Evolutionary conservation across 1,140 invertebrate species (phyloP), one percentile per base, ranked within the genome.

Genomic region (Zaprionus gabonicus): DNA sequence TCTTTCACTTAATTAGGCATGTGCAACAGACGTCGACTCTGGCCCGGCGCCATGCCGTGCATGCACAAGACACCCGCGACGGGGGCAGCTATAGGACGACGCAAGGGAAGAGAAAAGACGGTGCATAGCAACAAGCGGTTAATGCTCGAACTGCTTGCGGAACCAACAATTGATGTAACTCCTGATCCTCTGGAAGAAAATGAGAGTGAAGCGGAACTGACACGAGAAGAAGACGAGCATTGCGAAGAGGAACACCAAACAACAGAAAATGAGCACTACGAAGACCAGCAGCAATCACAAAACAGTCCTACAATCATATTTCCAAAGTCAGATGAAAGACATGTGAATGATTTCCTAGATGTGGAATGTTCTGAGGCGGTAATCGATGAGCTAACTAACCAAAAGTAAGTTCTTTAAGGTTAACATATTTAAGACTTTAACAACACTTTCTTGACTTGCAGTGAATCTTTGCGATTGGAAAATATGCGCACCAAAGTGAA

Each of bases 341-440:
- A 23, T 17, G 46, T n/a, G 0, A 5, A 17, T 28, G 69, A 34
- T 36, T 4, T n/a, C 5, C 17, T 71, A 27, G 69, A 71, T 57
- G 41, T 23, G 10, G 69, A 71, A 27, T 56, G 60, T 20, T 57
- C 49, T 4, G 59, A 57, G 15, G 60, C 69, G 12, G 69, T 71
- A 0, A 64, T 71, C 10, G 69, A 71, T 17, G 69, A 71, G 12
- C 20, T 71, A 9, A 64, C 15, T 5, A 71, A 65, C 12, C 20
- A 65, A 57, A 46, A 56, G 69, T 65, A 57, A 57, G 60, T 55
- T 17, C 4, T 28, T 60, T 17, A 20, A 23, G 23, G 23, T 38
- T 6, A 20, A 2, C 23, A 15, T 9, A 1, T 9, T 9, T 31
- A 41, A 20, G 4, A 53, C 4, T 17, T n/a, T 4, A 23, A 6